Base-by-base conservation (phyloP, 2,888 invertebrate genomes). In the Xestobium rufovillosum region DNA sequence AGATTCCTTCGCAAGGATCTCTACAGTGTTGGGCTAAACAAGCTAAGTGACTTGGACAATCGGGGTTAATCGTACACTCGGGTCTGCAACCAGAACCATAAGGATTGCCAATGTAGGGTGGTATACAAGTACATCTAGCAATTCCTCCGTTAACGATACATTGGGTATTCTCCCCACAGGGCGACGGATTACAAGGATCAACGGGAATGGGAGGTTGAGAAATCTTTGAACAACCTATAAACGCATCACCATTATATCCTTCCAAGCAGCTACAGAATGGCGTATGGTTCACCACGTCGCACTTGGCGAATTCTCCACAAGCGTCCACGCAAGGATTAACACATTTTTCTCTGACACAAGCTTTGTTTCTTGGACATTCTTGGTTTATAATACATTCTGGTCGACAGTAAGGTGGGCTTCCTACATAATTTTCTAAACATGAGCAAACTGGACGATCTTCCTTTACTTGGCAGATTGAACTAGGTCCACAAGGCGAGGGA, bases 71-170 rank as follows among this genome's bases (percentile, higher is more conserved):
- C 8, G 81, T 76, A 61, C 90, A 90, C 66, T 90, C 90, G 2
- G 89, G 89, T 44, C 83, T 73, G 55, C 90, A 91, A 17, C 88
- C 88, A 11, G 83, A 81, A 10, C 77, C 75, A 57, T 87, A 89
- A 3, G 89, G 88, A 67, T 91, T 86, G 4, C 90, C 90, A 43
- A 85, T 78, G 55, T 88, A 87, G 3, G 88, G 88, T 39, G 88
- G 84, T 55, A 90, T 85, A 56, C 90, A 91, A n/a, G 74, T 72
- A 60, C 91, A 91, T 48, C 79, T 76, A 1, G 82, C 78, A 15
- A 71, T 68, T 11, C 80, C 79, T 50, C 83, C 79, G 2, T 75
- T 67, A 15, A 78, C 76, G 1, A 76, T 73, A 56, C 90, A 91
- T 39, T 83, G 71, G 1, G 90, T 80, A 56, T 89, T 90, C 55